A percentile compares a stretch with the other conserved stretches of the same genome.
phyloP scores from a whole-genome alignment of 2,113 vertebrate species.

The Sebastes fasciatus region DNA sequence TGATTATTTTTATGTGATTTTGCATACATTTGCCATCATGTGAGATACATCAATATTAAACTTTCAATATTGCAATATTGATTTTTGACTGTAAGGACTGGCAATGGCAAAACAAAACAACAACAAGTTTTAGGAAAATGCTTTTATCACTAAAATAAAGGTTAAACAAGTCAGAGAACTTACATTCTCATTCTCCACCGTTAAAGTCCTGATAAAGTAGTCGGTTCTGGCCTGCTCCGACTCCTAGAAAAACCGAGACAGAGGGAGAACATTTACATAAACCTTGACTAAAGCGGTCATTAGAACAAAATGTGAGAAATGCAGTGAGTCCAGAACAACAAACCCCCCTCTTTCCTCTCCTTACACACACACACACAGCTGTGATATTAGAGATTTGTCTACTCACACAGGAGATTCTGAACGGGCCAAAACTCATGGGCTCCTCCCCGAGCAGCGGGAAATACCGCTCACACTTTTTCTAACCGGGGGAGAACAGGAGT shows the following conservation, averaged over 20 bases:
- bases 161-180: conserved; percentile 68
- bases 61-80: too few species aligned
- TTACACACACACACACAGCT: neutral
- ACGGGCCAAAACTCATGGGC: conserved; percentile 91
- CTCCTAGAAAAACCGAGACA: conserved; percentile 84
- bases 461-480: conserved; percentile 99
- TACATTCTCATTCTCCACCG: conserved; percentile 93
- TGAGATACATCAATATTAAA: neutral
- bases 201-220: conserved; percentile 93
- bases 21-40: neutral
- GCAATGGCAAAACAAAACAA: neutral
- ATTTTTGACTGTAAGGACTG: neutral
- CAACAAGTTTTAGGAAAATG: neutral
- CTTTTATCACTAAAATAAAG: neutral
- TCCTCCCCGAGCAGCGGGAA: conserved; percentile 91
- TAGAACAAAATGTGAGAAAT: conserved; percentile 51
- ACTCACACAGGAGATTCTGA: conserved; percentile 98
- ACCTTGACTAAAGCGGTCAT: conserved; percentile 1
- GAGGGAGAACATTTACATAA: conserved; percentile 11
- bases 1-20: neutral
- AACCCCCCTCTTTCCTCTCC: neutral
- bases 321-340: neutral
- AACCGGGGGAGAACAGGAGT: conserved; percentile 65
- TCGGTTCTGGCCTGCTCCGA: conserved; percentile 93
- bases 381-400: conserved; percentile 12